Evolutionary conservation across 2,797 vertebrate species (phyloP).

Genomic region (Chaetodon trifasciatus): DNA sequence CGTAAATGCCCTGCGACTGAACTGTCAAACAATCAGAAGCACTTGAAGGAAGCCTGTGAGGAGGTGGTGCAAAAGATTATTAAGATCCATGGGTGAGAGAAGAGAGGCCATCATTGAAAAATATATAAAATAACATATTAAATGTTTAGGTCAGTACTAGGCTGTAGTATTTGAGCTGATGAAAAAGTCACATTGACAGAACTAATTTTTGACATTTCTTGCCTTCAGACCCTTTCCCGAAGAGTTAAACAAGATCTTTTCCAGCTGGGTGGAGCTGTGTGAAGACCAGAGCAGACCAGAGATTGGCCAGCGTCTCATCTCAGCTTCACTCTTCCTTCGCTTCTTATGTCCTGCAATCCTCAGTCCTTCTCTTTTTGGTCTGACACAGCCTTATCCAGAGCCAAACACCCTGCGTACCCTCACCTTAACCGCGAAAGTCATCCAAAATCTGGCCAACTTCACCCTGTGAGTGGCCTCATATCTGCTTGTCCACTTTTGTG

Average conservation of each 20-base stretch:
- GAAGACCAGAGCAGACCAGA: slow-evolving; percentile 81
- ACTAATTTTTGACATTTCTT: slow-evolving; percentile 25
- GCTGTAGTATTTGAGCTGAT: neutral
- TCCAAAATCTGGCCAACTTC: slow-evolving; percentile 96
- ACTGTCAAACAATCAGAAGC: slow-evolving; percentile 86
- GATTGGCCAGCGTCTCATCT: slow-evolving; percentile 92
- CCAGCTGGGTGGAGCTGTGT: slow-evolving; percentile 91
- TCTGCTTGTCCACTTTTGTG: neutral
- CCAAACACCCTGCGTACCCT: slow-evolving; percentile 90
- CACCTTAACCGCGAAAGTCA: slow-evolving; percentile 95
- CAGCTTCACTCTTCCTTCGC: slow-evolving; percentile 95
- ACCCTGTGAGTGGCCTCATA: slow-evolving; percentile 86
- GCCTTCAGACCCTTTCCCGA: slow-evolving; percentile 89
- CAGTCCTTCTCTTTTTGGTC: slow-evolving; percentile 94
- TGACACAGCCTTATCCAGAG: slow-evolving; percentile 91
- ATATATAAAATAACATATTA: neutral
- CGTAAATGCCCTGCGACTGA: slow-evolving; percentile 87
- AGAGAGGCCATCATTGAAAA: neutral
- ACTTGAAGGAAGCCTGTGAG: slow-evolving; percentile 88
- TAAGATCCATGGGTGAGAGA: slow-evolving; percentile 86
- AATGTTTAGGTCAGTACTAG: neutral
- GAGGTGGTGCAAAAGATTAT: slow-evolving; percentile 90
- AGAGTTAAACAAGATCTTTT: slow-evolving; percentile 92
- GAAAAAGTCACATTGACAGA: neutral
- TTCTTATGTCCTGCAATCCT: slow-evolving; percentile 96